phyloP scores from a whole-genome alignment of 1,140 invertebrate species.

The Pectinophora gossypiella region DNA sequence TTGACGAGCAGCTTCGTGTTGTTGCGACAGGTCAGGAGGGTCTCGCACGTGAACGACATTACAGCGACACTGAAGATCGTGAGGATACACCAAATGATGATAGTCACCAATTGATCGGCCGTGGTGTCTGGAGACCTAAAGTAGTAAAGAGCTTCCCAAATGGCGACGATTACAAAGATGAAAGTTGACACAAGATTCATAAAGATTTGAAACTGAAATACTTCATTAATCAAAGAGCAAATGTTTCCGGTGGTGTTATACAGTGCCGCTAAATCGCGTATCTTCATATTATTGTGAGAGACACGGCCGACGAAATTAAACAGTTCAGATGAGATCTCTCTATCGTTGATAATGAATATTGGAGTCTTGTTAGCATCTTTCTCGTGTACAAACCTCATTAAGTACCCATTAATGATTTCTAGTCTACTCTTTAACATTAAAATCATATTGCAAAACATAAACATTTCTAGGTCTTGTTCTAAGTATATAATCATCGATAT shows the following conservation, averaged over 20 bases:
- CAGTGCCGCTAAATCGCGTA: constrained; percentile 28
- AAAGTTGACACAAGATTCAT: constrained; percentile 41
- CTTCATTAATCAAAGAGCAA: constrained; percentile 31
- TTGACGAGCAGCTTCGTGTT: constrained; percentile 37
- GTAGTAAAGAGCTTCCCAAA: constrained; percentile 40
- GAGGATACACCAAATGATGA: constrained; percentile 30
- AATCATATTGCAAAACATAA: constrained; percentile 38
- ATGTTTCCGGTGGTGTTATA: constrained; percentile 38
- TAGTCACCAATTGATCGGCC: constrained; percentile 11
- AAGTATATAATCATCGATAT: constrained; percentile 24
- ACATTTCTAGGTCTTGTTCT: constrained; percentile 35
- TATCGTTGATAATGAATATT: constrained; percentile 14
- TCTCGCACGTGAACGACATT: constrained; percentile 40
- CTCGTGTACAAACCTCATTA: constrained; percentile 27
- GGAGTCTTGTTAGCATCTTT: constrained; percentile 12
- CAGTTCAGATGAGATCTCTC: constrained; percentile 8
- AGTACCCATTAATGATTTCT: constrained; percentile 32
- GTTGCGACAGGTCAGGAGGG: constrained; percentile 27
- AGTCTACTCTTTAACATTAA: constrained; percentile 30
- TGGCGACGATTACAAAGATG: constrained; percentile 37
- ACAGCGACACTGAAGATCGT: constrained; percentile 32
- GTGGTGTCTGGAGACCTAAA: constrained; percentile 14
- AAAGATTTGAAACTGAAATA: constrained; percentile 47
- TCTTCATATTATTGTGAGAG: constrained; percentile 28
- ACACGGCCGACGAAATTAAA: constrained; percentile 30